Conservation (phyloP, 2,113 vertebrate genomes). For the Numida meleagris region DNA sequence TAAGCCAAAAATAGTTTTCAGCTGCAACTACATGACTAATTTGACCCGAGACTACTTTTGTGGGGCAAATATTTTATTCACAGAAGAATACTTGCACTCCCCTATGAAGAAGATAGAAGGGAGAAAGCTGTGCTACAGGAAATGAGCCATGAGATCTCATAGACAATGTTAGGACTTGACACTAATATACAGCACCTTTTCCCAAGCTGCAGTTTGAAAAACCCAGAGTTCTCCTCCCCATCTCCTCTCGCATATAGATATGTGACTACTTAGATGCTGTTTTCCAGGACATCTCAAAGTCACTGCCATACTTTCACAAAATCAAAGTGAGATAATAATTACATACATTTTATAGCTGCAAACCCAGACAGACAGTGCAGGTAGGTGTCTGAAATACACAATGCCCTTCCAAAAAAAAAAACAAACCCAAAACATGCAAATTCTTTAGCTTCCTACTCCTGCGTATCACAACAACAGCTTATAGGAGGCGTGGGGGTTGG, state of each 20-base stretch:
- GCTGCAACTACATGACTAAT: constrained; percentile 28
- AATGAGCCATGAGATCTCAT: constrained; percentile 16
- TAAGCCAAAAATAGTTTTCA: constrained; percentile 53
- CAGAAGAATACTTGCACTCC: background rate
- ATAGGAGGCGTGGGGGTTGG: too few relatives aligned
- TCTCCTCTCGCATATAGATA: background rate
- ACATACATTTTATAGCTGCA: background rate
- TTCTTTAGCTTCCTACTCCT: background rate
- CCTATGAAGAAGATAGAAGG: background rate
- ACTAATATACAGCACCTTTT: background rate
- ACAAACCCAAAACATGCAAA: background rate
- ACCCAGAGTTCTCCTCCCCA: background rate
- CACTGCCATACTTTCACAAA: background rate
- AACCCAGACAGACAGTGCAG: background rate
- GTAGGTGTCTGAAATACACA: background rate
- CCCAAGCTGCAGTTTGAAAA: background rate
- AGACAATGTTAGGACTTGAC: constrained; percentile 1
- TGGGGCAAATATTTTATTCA: background rate
- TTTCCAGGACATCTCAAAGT: background rate
- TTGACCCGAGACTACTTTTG: background rate
- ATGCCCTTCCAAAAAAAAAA: background rate
- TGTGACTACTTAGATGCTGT: accelerated
- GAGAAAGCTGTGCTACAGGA: background rate
- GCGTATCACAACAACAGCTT: background rate
- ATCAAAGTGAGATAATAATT: background rate